These are phyloP conservation scores for Sarcophaga variegata DNA, from an alignment of 2,888 invertebrate genomes.

Conservation along the genomic window DNA sequence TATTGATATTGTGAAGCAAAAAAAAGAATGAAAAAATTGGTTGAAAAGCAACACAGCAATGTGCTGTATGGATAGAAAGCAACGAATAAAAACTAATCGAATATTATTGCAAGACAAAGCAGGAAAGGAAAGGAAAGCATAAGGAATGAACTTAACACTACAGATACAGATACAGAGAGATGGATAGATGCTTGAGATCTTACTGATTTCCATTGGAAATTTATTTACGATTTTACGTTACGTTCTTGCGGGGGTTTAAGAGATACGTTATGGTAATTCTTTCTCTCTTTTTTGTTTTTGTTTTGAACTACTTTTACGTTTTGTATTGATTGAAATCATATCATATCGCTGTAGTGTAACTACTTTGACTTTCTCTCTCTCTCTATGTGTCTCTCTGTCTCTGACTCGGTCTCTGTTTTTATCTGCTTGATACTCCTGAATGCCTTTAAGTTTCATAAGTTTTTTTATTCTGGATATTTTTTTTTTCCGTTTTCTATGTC, in stretches of 20 bases:
- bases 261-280: conserved; percentile 46
- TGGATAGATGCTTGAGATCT: no score
- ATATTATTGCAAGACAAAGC: no score
- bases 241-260: not conserved
- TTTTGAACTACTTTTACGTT: conserved; percentile 56
- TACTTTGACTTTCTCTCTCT: no score
- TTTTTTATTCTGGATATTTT: not conserved
- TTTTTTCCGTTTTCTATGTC: not conserved
- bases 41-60: not conserved
- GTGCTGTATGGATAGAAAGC: no score
- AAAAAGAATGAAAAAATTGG: not conserved
- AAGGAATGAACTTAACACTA: no score
- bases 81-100: not conserved
- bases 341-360: no score
- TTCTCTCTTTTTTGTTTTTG: conserved; percentile 1
- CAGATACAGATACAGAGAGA: no score
- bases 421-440: not conserved
- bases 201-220: no score
- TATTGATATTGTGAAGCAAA: conserved; percentile 46
- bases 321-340: no score
- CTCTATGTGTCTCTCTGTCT: no score
- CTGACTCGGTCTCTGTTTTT: no score
- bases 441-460: not conserved
- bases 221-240: conserved; percentile 2
- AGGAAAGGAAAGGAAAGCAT: no score